phyloP scores from a whole-genome alignment of 2,113 vertebrate species.

The Phalacrocorax aristotelis region DNA sequence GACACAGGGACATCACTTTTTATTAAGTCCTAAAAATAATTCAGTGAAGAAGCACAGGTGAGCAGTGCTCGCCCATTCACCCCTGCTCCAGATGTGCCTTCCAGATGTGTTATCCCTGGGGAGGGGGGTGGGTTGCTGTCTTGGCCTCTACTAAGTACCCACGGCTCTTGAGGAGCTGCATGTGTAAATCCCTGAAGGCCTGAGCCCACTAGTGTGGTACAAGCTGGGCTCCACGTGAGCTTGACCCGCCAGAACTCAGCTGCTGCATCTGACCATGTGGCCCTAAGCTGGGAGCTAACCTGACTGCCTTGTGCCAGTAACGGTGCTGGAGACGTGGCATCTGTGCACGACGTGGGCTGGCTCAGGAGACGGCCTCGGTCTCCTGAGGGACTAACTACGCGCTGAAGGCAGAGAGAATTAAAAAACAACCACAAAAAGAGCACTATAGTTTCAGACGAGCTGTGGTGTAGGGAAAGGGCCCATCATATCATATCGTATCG shows the following conservation, averaged over 20 bases:
- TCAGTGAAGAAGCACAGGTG: too few relatives aligned
- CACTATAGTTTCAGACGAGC: not conserved
- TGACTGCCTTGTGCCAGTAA: fast-evolving
- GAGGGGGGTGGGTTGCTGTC: not conserved
- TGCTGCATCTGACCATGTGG: not conserved
- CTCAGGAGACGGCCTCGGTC: not conserved
- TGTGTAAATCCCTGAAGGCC: not conserved
- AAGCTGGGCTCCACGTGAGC: not conserved
- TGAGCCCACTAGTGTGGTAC: not conserved
- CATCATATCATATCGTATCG: too few relatives aligned
- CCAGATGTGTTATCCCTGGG: not conserved
- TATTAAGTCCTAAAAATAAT: not conserved
- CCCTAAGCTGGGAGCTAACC: too few relatives aligned
- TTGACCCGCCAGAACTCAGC: not conserved
- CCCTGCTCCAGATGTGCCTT: not conserved
- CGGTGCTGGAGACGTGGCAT: fast-evolving
- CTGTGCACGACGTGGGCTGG: not conserved
- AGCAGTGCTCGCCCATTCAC: not conserved
- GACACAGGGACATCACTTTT: not conserved
- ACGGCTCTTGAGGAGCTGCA: not conserved
- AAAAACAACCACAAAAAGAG: not conserved
- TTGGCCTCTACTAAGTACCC: not conserved
- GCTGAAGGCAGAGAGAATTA: not conserved
- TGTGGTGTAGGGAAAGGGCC: not conserved
- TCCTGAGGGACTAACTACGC: not conserved